Evolutionary conservation across 37 sponge, comb jelly and placozoan genomes (phyloP).

Genomic region (Chondrosia reniformis): DNA sequence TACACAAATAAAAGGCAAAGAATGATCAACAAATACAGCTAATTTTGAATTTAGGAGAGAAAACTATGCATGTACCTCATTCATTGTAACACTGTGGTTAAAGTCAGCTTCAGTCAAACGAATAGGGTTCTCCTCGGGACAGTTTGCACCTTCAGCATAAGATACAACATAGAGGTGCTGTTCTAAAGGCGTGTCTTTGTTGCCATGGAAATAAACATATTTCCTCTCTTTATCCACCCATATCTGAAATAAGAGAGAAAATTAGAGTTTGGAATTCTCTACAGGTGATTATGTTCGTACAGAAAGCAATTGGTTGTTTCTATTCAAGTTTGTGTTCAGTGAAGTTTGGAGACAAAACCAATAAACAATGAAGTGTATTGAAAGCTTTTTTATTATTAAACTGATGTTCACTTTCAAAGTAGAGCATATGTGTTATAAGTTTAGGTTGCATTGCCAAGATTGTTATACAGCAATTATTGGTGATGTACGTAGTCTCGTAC

Average conservation of each 20-base stretch:
- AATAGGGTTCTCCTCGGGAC: slow-evolving; percentile 7
- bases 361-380: too few relatives aligned
- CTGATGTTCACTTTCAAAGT: too few relatives aligned
- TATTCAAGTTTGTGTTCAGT: too few relatives aligned
- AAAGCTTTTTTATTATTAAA: too few relatives aligned
- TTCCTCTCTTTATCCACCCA: slow-evolving; percentile 52
- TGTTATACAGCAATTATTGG: not conserved
- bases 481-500: too few relatives aligned
- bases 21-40: not conserved
- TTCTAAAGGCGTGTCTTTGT: slow-evolving; percentile 43
- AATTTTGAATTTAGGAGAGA: not conserved
- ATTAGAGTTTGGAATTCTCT: too few relatives aligned
- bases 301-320: too few relatives aligned
- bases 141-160: slow-evolving; percentile 24
- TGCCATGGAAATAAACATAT: slow-evolving; percentile 69
- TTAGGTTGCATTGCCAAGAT: too few relatives aligned
- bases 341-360: too few relatives aligned
- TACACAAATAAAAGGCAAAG: not conserved
- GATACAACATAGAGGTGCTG: slow-evolving; percentile 67
- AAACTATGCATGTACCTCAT: slow-evolving; percentile 12
- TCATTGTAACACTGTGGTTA: slow-evolving; percentile 38
- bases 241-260: slow-evolving; percentile 37
- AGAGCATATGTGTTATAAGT: too few relatives aligned
- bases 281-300: too few relatives aligned
- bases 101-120: slow-evolving; percentile 52